Conservation (phyloP, 2,113 vertebrate genomes). For the Poicephalus gulielmi region DNA sequence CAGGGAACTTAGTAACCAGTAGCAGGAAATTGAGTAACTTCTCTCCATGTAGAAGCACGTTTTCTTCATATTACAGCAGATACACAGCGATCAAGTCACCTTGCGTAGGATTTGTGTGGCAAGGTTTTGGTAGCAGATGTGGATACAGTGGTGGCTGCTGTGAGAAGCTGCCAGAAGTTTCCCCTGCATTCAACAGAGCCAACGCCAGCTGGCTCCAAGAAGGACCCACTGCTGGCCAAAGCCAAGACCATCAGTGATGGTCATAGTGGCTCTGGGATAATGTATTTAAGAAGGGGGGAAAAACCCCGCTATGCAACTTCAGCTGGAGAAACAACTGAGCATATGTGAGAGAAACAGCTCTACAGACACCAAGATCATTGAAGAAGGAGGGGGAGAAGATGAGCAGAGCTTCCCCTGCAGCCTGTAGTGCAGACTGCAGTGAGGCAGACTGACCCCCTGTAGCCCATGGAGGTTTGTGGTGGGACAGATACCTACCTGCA, state of each 20-base stretch:
- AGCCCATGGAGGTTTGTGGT: not conserved
- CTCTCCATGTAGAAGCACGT: not conserved
- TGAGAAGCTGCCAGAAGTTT: not conserved
- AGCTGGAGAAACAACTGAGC: not conserved
- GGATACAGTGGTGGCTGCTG: not conserved
- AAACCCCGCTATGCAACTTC: not conserved
- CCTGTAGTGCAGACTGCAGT: not conserved
- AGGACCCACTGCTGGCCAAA: not conserved
- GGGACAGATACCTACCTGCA: not conserved
- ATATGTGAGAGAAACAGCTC: not conserved
- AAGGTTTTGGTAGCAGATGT: not conserved
- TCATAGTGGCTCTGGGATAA: not conserved
- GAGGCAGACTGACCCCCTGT: not conserved
- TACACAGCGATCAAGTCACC: rapidly evolving
- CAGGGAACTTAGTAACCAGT: not conserved
- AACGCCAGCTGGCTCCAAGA: not conserved
- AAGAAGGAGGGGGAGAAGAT: not conserved
- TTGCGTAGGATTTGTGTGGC: not conserved
- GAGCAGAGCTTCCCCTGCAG: not conserved
- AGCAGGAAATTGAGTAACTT: not conserved
- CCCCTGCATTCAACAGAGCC: not conserved
- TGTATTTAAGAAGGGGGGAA: not conserved
- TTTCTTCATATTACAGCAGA: not conserved
- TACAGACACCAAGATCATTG: not conserved
- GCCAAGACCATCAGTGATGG: not conserved